Percentiles rank a stretch among this genome's conserved stretches.
Conservation (phyloP, 2,888 invertebrate species). For the Drosophila kambysellisi region DNA sequence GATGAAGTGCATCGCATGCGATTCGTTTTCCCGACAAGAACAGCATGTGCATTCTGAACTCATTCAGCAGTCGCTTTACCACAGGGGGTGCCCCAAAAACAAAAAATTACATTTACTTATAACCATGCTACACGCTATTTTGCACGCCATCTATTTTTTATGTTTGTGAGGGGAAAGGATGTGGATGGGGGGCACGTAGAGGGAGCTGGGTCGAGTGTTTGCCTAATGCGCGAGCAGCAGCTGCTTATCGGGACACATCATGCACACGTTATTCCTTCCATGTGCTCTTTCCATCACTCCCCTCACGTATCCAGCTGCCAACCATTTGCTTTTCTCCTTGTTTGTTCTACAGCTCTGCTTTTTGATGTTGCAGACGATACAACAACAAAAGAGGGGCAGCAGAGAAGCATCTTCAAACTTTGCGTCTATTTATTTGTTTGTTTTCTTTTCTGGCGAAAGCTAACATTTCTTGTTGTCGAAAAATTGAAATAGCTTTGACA, state of each 20-base stretch:
- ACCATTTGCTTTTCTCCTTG: slow-evolving; percentile 20
- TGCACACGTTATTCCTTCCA: slow-evolving; percentile 30
- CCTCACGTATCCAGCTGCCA: slow-evolving; percentile 2
- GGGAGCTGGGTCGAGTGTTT: not conserved
- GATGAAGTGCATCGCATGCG: slow-evolving; percentile 39
- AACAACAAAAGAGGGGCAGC: slow-evolving; percentile 14
- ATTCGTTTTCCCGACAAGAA: slow-evolving; percentile 13
- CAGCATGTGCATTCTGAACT: slow-evolving; percentile 6
- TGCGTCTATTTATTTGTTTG: slow-evolving; percentile 20
- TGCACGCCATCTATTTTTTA: slow-evolving; percentile 44
- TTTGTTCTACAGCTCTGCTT: slow-evolving; percentile 32
- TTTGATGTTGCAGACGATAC: slow-evolving; percentile 51
- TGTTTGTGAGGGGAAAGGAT: not conserved
- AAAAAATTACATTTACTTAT: slow-evolving; percentile 41
- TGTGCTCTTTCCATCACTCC: not conserved
- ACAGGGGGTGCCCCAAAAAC: slow-evolving; percentile 31
- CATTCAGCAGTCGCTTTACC: not conserved
- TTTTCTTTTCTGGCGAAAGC: slow-evolving; percentile 17
- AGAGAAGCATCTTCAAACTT: slow-evolving; percentile 5
- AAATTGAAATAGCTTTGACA: slow-evolving; percentile 44
- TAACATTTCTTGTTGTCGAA: slow-evolving; percentile 32
- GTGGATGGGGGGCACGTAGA: not conserved
- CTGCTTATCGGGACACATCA: slow-evolving; percentile 53
- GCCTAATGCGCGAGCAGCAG: slow-evolving; percentile 47
- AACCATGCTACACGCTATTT: slow-evolving; percentile 40